These are phyloP conservation scores for Perodicticus potto DNA, from an alignment of 2,797 vertebrate genomes.

Conservation along the genomic window DNA sequence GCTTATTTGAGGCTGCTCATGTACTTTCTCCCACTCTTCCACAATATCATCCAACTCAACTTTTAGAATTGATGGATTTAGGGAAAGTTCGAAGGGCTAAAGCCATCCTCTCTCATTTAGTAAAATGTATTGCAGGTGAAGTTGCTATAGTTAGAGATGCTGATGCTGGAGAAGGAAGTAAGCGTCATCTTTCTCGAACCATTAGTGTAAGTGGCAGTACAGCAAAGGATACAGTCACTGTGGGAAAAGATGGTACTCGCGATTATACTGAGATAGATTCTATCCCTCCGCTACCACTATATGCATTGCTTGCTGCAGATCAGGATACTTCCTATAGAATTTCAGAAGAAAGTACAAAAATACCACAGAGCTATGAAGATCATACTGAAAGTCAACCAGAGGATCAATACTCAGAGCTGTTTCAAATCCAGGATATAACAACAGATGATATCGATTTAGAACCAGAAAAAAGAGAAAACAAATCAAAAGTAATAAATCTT, in stretches of 20 bases:
- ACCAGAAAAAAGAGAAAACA: conserved; percentile 95
- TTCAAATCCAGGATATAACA: conserved; percentile 94
- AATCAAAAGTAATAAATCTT: conserved; percentile 97
- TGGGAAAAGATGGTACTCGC: conserved; percentile 96
- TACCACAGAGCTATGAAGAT: conserved; percentile 89
- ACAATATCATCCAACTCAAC: conserved; percentile 98
- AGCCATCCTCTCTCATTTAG: conserved; percentile 98
- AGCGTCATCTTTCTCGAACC: conserved; percentile 97
- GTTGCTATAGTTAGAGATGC: conserved; percentile 97
- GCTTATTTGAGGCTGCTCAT: conserved; percentile 98
- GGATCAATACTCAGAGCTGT: conserved; percentile 96
- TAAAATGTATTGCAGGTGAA: conserved; percentile 99
- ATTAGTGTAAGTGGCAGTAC: conserved; percentile 99
- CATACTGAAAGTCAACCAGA: conserved; percentile 89
- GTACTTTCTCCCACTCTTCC: conserved; percentile 97
- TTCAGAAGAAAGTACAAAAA: conserved; percentile 92
- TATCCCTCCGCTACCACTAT: conserved; percentile 96
- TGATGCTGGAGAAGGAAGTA: conserved; percentile 94
- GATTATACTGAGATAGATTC: conserved; percentile 99
- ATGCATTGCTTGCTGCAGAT: conserved; percentile 96
- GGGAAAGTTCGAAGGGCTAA: conserved; percentile 97
- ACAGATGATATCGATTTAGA: conserved; percentile 97
- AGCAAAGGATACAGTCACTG: conserved; percentile 97
- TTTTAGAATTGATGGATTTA: conserved; percentile 98
- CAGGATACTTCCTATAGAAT: conserved; percentile 94